Evolutionary conservation across 2,113 vertebrate species (phyloP).

Genomic region (Apeltes quadracus): DNA sequence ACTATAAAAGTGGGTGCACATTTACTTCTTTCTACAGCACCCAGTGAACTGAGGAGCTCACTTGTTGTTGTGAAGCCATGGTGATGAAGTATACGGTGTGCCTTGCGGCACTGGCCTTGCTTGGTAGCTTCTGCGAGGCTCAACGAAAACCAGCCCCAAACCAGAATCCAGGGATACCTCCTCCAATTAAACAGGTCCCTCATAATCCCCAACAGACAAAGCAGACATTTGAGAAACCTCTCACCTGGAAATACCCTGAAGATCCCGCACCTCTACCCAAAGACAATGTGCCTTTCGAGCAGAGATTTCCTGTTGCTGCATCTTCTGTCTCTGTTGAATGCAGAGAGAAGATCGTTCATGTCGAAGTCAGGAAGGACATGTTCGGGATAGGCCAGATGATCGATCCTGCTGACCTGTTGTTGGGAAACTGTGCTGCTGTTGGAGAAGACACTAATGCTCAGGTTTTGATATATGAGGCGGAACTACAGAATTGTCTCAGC

Average conservation of each 20-base stretch:
- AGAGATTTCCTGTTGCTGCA: slow-evolving; percentile 45
- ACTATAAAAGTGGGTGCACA: slow-evolving; percentile 65
- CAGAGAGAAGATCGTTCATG: slow-evolving; percentile 44
- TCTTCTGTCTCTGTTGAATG: slow-evolving; percentile 63
- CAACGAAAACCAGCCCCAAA: neutral
- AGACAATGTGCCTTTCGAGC: slow-evolving; percentile 6
- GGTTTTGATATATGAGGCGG: slow-evolving; percentile 59
- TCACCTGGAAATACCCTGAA: slow-evolving; percentile 65
- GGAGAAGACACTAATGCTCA: slow-evolving; percentile 27
- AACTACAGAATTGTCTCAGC: slow-evolving; percentile 67
- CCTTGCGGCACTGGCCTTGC: slow-evolving; percentile 61
- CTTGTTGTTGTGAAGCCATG: slow-evolving; percentile 63
- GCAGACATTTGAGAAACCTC: slow-evolving; percentile 48
- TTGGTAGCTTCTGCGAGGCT: slow-evolving; percentile 57
- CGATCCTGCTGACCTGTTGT: slow-evolving; percentile 45
- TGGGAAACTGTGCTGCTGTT: slow-evolving; percentile 53
- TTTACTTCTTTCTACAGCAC: slow-evolving; percentile 47
- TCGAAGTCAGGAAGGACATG: slow-evolving; percentile 71
- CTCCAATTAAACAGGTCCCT: neutral
- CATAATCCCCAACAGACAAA: slow-evolving; percentile 15
- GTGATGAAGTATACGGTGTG: slow-evolving; percentile 59
- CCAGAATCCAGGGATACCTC: neutral
- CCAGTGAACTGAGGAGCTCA: slow-evolving; percentile 47
- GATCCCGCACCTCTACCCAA: neutral
- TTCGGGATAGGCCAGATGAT: slow-evolving; percentile 65